Evolutionary conservation across 2,797 vertebrate genomes (phyloP).

Genomic region (Staurois parvus): DNA sequence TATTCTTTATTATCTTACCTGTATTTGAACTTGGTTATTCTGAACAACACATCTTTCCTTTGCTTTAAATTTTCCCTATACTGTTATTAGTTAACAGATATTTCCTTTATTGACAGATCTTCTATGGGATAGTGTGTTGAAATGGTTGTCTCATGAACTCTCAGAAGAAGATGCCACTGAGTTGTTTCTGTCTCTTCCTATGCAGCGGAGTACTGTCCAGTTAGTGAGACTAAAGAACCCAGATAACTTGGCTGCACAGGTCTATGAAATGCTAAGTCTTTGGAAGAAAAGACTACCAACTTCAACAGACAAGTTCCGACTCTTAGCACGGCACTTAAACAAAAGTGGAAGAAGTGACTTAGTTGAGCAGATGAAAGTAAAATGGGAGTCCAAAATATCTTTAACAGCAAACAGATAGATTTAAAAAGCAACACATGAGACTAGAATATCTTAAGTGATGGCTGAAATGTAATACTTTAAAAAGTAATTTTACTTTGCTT

Average conservation of each 20-base stretch:
- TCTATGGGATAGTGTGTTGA: conserved; percentile 79
- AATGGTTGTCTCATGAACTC: conserved; percentile 85
- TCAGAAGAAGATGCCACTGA: conserved; percentile 78
- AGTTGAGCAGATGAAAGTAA: conserved; percentile 77
- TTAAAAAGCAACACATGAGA: neutral
- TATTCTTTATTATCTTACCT: too few relatives aligned
- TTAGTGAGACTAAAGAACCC: conserved; percentile 82
- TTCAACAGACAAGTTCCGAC: conserved; percentile 76
- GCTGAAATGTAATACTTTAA: too few relatives aligned
- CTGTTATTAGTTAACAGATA: neutral
- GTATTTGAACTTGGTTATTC: too few relatives aligned
- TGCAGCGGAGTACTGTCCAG: conserved; percentile 80
- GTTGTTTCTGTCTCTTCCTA: conserved; percentile 74
- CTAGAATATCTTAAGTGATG: too few relatives aligned
- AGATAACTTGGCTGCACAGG: conserved; percentile 76
- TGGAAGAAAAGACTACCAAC: conserved; percentile 86
- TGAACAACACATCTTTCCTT: too few relatives aligned
- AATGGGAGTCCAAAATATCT: conserved; percentile 71
- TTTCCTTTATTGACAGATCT: conserved; percentile 68
- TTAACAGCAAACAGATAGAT: neutral
- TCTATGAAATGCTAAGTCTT: conserved; percentile 82
- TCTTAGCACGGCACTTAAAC: conserved; percentile 79
- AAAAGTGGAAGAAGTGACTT: conserved; percentile 84
- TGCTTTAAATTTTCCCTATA: too few relatives aligned
- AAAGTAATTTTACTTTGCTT: too few relatives aligned